Percentiles rank a stretch among this genome's conserved stretches.
Evolutionary conservation across 2,888 invertebrate species (phyloP).

Genomic region (Heteromyza rotundicornis): DNA sequence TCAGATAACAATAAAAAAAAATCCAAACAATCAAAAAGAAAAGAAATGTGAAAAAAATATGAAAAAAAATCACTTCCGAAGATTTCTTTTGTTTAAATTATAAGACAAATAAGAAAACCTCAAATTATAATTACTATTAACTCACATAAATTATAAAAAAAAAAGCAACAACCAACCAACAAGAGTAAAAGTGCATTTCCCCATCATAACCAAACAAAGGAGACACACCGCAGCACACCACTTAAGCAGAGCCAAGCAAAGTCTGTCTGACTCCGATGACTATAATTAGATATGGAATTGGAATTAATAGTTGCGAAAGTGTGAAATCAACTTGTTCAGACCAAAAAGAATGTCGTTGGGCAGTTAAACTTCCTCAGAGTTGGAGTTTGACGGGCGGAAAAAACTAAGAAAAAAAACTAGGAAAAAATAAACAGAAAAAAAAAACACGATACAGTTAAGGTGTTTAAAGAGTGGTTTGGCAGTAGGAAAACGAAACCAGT

Average conservation of each 20-base stretch:
- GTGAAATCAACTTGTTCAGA: background rate
- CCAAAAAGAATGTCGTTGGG: background rate
- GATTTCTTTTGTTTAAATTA: background rate
- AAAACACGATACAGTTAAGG: no score
- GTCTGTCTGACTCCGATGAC: constrained; percentile 12
- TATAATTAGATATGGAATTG: constrained; percentile 15
- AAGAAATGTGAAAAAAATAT: background rate
- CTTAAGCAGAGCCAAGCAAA: background rate
- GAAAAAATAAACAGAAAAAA: no score
- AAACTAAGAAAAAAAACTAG: no score
- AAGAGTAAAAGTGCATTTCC: constrained; percentile 19
- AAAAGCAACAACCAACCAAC: background rate
- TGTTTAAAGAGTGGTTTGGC: no score
- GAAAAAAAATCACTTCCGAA: background rate
- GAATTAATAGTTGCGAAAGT: constrained; percentile 18
- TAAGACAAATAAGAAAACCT: no score
- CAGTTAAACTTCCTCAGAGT: background rate
- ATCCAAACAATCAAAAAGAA: no score
- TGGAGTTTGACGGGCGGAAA: no score
- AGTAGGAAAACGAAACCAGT: no score
- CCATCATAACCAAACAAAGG: background rate
- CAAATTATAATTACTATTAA: background rate
- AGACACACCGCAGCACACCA: background rate
- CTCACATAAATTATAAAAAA: background rate
- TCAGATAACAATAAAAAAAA: no score